These are phyloP conservation scores for Helogale parvula DNA, from an alignment of 2,113 vertebrate genomes.

Conservation along the genomic window DNA sequence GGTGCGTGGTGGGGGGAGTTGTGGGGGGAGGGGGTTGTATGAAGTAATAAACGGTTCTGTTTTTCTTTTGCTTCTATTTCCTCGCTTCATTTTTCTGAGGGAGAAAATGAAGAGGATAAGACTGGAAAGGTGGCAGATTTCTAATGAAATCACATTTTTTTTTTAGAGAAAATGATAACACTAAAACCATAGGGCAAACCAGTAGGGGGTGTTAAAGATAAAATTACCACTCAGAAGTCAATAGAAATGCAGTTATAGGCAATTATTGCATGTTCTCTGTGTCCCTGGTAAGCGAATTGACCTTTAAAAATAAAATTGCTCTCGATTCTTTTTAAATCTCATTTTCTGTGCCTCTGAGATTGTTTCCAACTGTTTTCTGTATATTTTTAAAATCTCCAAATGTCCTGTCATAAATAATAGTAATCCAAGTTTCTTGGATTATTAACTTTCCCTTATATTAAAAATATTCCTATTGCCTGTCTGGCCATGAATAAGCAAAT, in stretches of 20 bases:
- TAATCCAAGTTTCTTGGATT: constrained; percentile 13
- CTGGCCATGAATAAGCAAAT: constrained; percentile 5
- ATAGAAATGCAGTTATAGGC: constrained; percentile 58
- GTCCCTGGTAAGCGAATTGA: constrained; percentile 45
- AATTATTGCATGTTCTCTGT: constrained; percentile 56
- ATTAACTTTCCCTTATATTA: neutral
- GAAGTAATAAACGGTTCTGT: neutral
- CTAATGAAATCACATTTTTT: constrained; percentile 66
- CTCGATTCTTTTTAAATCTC: constrained; percentile 55
- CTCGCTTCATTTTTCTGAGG: neutral
- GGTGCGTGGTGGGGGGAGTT: neutral
- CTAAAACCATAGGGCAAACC: constrained; percentile 73
- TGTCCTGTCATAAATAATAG: neutral
- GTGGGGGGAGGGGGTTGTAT: neutral
- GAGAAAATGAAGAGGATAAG: neutral
- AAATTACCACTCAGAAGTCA: constrained; percentile 30
- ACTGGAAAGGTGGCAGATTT: neutral
- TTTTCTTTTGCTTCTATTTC: neutral
- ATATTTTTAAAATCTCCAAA: constrained; percentile 21
- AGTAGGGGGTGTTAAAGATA: constrained; percentile 71
- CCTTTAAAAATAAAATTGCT: constrained; percentile 70
- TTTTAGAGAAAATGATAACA: constrained; percentile 60
- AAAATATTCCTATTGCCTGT: neutral
- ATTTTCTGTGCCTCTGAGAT: constrained; percentile 43
- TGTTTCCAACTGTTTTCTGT: constrained; percentile 20